Evolutionary conservation across 2,888 invertebrate species (phyloP).

Genomic region (Laspeyria flexula): DNA sequence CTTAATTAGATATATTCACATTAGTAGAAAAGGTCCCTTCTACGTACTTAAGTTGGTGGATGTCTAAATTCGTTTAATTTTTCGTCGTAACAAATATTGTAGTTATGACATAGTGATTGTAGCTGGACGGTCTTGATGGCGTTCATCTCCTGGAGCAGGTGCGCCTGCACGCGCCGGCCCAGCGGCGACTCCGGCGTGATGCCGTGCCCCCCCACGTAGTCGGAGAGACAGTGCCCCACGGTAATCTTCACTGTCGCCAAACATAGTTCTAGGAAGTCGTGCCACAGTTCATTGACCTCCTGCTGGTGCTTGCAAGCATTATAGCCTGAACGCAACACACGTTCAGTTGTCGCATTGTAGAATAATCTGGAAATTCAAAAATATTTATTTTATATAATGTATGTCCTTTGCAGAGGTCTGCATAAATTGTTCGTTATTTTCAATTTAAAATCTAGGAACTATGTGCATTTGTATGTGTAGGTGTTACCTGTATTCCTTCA

Average conservation of each 20-base stretch:
- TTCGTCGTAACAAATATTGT: neutral
- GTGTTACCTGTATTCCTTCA: neutral
- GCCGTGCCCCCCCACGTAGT: neutral
- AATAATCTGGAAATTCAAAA: slow-evolving; percentile 7
- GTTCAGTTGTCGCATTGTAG: slow-evolving; percentile 33
- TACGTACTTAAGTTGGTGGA: neutral
- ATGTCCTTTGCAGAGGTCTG: too few species aligned
- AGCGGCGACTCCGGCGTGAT: neutral
- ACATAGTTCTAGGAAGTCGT: neutral
- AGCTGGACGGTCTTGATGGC: neutral
- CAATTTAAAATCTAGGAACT: too few species aligned
- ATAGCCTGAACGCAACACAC: neutral
- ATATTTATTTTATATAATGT: too few species aligned
- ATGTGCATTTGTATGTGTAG: neutral
- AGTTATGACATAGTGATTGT: neutral
- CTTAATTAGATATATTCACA: too few species aligned
- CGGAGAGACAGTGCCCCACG: neutral
- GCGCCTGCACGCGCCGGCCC: neutral
- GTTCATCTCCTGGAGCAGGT: neutral
- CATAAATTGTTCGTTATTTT: too few species aligned
- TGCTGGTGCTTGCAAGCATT: neutral
- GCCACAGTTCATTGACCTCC: neutral
- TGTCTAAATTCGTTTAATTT: neutral
- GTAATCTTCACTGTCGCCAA: neutral
- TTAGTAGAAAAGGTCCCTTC: too few species aligned